These are phyloP conservation scores for Rhizomys pruinosus DNA, from an alignment of 2,113 vertebrate genomes.

Conservation along the genomic window DNA sequence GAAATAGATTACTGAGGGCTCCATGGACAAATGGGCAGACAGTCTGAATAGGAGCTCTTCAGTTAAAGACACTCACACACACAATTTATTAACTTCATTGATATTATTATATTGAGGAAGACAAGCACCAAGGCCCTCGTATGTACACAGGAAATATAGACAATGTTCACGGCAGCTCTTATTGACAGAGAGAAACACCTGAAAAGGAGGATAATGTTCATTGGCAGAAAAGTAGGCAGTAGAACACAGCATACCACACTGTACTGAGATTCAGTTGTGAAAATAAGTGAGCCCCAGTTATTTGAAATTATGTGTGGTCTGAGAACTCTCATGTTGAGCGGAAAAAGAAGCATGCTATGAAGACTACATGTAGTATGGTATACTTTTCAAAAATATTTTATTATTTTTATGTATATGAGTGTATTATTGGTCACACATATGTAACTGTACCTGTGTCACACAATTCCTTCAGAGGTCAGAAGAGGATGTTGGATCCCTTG, in stretches of 20 bases:
- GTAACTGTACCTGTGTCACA: too few species aligned
- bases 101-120: neutral
- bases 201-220: neutral
- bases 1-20: neutral
- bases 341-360: neutral
- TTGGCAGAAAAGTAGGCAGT: neutral
- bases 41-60: neutral
- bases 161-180: neutral
- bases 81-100: neutral
- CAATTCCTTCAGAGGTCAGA: too few species aligned
- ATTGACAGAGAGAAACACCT: neutral
- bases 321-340: neutral
- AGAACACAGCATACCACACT: neutral
- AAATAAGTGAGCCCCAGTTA: neutral
- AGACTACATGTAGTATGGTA: neutral
- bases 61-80: rapidly evolving
- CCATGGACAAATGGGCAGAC: too few species aligned
- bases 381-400: neutral
- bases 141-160: neutral
- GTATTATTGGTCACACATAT: too few species aligned
- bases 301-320: neutral
- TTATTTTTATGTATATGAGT: too few species aligned
- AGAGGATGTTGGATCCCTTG: too few species aligned
- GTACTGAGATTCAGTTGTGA: too few species aligned
- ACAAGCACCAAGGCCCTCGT: neutral